Base-by-base conservation (phyloP, 2,888 invertebrate genomes). In the Aphelenchoides bicaudatus region DNA sequence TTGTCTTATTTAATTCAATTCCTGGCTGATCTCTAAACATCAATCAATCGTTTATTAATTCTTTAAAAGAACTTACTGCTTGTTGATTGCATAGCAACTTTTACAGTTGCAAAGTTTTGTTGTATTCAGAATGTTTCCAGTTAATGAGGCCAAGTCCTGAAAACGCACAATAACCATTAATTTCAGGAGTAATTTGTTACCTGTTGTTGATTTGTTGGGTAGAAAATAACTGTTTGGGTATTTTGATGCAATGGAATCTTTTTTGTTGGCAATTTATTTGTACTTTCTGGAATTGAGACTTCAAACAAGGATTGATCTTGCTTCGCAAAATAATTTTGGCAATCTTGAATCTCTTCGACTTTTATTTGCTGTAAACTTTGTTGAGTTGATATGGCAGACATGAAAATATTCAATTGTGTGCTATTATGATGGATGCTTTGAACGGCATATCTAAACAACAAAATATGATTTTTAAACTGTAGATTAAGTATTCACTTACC, bases 241-340 rank as follows among this genome's bases (percentile, higher is more conserved):
- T 43, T 43, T 6, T 19, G 10, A 6, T 25, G 43, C 8, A 43
- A n/a, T 25, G 25, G 25, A 43, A 43, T 43, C 23, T 43, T 25
- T 43, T 43, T 6, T 10, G 16, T 19, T 6, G 10, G 16, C 6
- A 25, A 43, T n/a, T 43, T 43, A 10, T 19, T 10, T 19, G 16
- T 43, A 25, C 16, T 43, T 43, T 43, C 43, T 43, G 43, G 25
- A 43, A 43, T 34, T n/a, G 10, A 25, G 43, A 43, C 16, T 43
- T 8, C 21, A 8, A 6, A 43, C 8, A 25, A 43, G 16, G 16
- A 6, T 43, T 25, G 43, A n/a, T 43, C 43, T 10, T 10, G 16
- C 23, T 21, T 43, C 6, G 8, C 25, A 10, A 43, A 21, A 43
- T 43, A 43, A 21, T 8, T 43, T 8, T n/a, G 10, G n/a, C 43